phyloP scores from a whole-genome alignment of 2,113 vertebrate species.

The Ictalurus punctatus region DNA sequence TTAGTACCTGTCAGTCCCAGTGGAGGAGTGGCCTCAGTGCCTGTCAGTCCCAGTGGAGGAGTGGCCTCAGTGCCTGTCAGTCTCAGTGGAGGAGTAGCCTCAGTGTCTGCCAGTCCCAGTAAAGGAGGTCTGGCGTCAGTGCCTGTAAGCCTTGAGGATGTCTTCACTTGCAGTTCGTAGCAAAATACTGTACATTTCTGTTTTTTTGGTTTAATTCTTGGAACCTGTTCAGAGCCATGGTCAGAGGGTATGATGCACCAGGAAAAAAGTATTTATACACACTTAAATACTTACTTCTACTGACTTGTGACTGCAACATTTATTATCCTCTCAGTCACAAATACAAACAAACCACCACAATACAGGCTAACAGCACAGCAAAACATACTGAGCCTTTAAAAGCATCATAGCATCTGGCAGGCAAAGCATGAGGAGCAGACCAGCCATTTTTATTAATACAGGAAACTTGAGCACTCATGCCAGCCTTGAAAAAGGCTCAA shows the following conservation, averaged over 20 bases:
- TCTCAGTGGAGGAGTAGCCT: neutral
- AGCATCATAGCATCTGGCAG: neutral
- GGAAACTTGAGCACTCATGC: neutral
- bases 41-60: neutral
- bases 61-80: neutral
- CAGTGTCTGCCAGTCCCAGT: neutral
- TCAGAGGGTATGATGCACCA: neutral
- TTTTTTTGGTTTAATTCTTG: neutral
- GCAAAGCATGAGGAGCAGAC: neutral
- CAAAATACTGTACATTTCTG: neutral
- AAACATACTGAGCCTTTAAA: neutral
- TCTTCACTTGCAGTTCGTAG: neutral
- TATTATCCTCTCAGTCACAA: neutral
- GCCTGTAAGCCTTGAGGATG: neutral
- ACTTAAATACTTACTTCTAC: neutral
- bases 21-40: too few species aligned
- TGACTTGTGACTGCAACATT: neutral
- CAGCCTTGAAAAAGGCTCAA: constrained; percentile 14
- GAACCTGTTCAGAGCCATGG: neutral
- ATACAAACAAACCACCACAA: neutral
- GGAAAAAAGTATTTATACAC: neutral
- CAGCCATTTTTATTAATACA: neutral
- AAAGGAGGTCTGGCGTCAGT: neutral
- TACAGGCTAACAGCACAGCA: neutral
- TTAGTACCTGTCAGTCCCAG: too few species aligned